Percentiles rank a stretch among this genome's conserved stretches.
These are phyloP conservation scores for Tenthredo scrophulariae DNA, from an alignment of 2,888 invertebrate genomes.

Conservation along the genomic window DNA sequence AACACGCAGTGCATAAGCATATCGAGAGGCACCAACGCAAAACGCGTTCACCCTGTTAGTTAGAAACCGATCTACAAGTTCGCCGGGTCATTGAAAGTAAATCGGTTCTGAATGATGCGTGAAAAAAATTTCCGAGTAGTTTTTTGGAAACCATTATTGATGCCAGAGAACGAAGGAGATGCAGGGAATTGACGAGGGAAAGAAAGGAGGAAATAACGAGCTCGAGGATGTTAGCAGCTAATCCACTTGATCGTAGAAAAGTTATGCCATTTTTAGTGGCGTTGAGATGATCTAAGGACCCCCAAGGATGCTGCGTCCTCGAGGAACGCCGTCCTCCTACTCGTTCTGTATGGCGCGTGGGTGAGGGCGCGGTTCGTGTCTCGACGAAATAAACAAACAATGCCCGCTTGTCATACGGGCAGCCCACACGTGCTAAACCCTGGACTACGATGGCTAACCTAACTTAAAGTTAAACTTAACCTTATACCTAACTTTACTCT, in stretches of 20 bases:
- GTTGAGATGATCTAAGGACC: constrained; percentile 35
- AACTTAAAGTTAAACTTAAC: background rate
- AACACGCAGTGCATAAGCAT: constrained; percentile 54
- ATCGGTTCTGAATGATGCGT: no score
- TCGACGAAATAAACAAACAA: constrained; percentile 52
- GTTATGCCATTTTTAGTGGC: background rate
- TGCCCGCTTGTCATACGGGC: constrained; percentile 49
- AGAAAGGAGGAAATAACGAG: background rate
- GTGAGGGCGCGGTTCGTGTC: constrained; percentile 52
- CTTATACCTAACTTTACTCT: background rate
- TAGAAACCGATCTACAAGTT: constrained; percentile 25
- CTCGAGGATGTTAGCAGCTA: background rate
- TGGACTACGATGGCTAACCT: constrained; percentile 17
- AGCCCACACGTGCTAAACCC: constrained; percentile 51
- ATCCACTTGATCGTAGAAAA: background rate
- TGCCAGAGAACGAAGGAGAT: no score
- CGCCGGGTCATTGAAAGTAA: background rate
- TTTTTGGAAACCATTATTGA: background rate
- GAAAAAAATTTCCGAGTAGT: background rate
- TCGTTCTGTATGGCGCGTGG: constrained; percentile 42
- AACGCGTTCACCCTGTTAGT: constrained; percentile 17
- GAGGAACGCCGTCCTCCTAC: constrained; percentile 47
- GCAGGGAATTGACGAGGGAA: no score
- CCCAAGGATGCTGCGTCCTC: constrained; percentile 34
- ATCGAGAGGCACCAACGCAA: constrained; percentile 50